A percentile compares a stretch with the other conserved stretches of the same genome.
Conservation (phyloP, 37 sponge, comb jelly and placozoan genomes). For the Amphimedon queenslandica region DNA sequence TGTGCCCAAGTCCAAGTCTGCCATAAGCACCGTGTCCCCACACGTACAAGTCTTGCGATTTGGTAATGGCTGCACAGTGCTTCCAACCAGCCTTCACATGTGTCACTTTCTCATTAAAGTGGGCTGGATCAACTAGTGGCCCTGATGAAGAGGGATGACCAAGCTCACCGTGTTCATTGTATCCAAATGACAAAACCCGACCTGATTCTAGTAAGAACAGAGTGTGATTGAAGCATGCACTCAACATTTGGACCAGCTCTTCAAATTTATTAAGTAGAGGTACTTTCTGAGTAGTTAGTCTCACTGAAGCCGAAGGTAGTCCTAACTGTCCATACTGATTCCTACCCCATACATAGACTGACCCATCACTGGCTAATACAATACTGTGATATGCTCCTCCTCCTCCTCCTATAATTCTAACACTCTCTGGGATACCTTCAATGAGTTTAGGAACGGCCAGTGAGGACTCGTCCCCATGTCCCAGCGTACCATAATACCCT, state of each 20-base stretch:
- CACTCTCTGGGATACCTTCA: slow-evolving; percentile 28
- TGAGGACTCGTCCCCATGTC: slow-evolving; percentile 53
- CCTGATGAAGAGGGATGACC: slow-evolving; percentile 26
- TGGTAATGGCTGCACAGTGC: slow-evolving; percentile 56
- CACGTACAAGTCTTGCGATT: slow-evolving; percentile 13
- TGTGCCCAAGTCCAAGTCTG: slow-evolving; percentile 34
- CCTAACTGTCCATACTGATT: slow-evolving; percentile 66
- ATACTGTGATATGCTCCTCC: slow-evolving; percentile 70
- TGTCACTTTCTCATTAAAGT: slow-evolving; percentile 15
- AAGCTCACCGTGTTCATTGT: slow-evolving; percentile 54
- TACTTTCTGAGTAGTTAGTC: background rate
- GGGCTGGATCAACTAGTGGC: slow-evolving; percentile 1
- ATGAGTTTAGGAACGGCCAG: slow-evolving; percentile 41
- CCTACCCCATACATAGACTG: slow-evolving; percentile 62
- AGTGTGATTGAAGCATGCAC: slow-evolving; percentile 47
- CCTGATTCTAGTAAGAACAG: slow-evolving; percentile 42
- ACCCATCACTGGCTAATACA: slow-evolving; percentile 35
- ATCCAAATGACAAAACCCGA: slow-evolving; percentile 56
- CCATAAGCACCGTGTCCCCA: slow-evolving; percentile 54
- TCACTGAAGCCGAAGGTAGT: slow-evolving; percentile 2
- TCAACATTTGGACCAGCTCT: slow-evolving; percentile 25
- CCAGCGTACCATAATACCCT: slow-evolving; percentile 62
- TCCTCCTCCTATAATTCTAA: slow-evolving; percentile 13
- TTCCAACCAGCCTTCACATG: slow-evolving; percentile 40
- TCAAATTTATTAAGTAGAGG: slow-evolving; percentile 20